Conservation (phyloP, 1,140 invertebrate species). For the Calliopsis andreniformis region DNA sequence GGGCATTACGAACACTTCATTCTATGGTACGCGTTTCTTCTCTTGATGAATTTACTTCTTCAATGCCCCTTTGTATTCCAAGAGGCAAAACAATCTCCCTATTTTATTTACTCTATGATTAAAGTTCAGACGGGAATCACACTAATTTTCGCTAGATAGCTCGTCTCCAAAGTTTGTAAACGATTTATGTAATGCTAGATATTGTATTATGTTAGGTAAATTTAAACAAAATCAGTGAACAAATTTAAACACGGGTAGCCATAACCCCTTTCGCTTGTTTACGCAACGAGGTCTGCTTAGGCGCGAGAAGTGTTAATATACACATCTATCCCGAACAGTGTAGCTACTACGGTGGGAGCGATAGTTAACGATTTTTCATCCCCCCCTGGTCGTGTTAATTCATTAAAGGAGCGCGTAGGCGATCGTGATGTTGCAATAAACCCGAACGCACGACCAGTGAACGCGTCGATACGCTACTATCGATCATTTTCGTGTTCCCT, state of each 20-base stretch:
- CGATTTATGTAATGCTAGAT: no score
- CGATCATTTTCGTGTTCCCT: neutral
- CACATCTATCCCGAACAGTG: conserved; percentile 8
- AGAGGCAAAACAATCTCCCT: neutral
- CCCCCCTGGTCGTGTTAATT: conserved; percentile 23
- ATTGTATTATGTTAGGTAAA: no score
- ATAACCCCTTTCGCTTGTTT: neutral
- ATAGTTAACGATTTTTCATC: conserved; percentile 44
- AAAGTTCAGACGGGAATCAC: neutral
- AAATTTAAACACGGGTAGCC: neutral
- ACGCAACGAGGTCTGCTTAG: conserved; percentile 8
- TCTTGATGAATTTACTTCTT: neutral
- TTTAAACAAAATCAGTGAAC: no score
- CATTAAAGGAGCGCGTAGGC: conserved; percentile 37
- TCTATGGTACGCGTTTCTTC: neutral
- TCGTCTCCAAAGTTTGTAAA: no score
- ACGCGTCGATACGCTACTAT: neutral
- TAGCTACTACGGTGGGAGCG: conserved; percentile 8
- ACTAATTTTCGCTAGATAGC: neutral
- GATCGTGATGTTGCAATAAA: conserved; percentile 22
- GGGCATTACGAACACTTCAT: neutral
- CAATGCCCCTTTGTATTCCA: conserved; percentile 5
- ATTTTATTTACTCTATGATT: no score
- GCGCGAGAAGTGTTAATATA: conserved; percentile 17
- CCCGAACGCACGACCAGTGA: conserved; percentile 2